Evolutionary conservation across 2,113 vertebrate genomes (phyloP).

Genomic region (Chlamydotis undulata): DNA sequence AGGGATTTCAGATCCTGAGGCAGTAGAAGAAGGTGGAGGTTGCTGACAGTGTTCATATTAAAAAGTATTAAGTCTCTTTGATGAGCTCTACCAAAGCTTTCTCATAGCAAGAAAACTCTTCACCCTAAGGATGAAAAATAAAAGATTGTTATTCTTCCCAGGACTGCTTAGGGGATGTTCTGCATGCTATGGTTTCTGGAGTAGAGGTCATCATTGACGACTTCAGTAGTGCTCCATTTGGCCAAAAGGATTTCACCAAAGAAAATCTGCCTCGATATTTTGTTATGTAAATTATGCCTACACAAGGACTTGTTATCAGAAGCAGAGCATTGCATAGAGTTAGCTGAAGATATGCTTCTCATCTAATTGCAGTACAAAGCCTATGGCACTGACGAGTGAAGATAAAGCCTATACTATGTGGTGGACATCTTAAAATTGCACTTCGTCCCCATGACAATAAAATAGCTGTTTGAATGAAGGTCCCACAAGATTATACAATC

Average conservation of each 20-base stretch:
- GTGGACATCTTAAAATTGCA: neutral
- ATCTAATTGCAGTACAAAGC: neutral
- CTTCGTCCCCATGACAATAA: neutral
- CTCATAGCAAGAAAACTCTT: neutral
- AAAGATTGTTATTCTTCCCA: neutral
- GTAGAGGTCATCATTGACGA: fast-evolving
- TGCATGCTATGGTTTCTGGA: neutral
- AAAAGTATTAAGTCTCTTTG: neutral
- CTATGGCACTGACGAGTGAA: neutral
- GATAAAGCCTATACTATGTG: neutral
- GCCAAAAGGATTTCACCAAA: neutral
- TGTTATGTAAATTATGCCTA: neutral
- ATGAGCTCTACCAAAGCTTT: neutral
- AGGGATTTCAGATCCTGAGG: slow-evolving; percentile 2
- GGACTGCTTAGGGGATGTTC: neutral
- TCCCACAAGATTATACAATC: neutral
- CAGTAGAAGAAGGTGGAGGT: neutral
- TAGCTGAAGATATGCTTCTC: neutral
- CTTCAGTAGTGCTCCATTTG: neutral
- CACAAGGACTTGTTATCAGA: neutral
- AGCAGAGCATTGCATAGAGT: neutral
- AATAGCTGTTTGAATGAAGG: neutral
- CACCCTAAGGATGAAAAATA: neutral
- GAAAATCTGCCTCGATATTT: neutral
- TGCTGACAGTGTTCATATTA: neutral